Base-by-base conservation (phyloP, 2,113 vertebrate species). In the Thamnaconus septentrionalis region DNA sequence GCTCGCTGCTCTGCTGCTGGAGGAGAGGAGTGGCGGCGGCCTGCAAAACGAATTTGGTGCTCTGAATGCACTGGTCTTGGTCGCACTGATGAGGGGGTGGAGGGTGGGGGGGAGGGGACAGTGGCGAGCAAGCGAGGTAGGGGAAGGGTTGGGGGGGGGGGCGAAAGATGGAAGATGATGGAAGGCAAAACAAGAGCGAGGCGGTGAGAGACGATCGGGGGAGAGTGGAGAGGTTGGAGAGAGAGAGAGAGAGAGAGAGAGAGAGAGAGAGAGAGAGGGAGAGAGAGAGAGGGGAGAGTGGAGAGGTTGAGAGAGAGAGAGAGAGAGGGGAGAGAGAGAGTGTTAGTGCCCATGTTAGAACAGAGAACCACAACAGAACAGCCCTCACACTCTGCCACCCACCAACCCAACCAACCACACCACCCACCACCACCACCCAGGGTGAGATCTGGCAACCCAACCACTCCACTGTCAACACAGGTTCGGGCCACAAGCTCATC, bases 41-140 rank as follows among this genome's bases (percentile, higher is more conserved):
- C 95, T 98, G 96, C 88, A 98, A 96, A 95, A 98, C 94, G 93
- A 98, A 97, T 96, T 98, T 98, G 91, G 96, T 98, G 95, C 96
- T 95, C 94, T 98, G 96, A 96, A 98, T 97, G 94, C 97, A 98
- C 93, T 97, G 96, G 91, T 98, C 94, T 93, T 98, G 95, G 88
- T 97, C 95, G 91, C 96, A 98, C 97, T 98, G 93, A 78, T 88
- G 84, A 75, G 82, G 60, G 47, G n/a, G n/a, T n/a, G n/a, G n/a
- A n/a, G n/a, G n/a, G n/a, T n/a, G n/a, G n/a, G n/a, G n/a, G n/a
- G n/a, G n/a, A n/a, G n/a, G n/a, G n/a, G n/a, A n/a, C n/a, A n/a
- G n/a, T n/a, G n/a, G n/a, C n/a, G n/a, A n/a, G n/a, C n/a, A n/a
- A n/a, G n/a, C n/a, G n/a, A n/a, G n/a, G n/a, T n/a, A n/a, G n/a